Evolutionary conservation across 2,888 invertebrate species (phyloP), one percentile per base, ranked within the genome.

Genomic region (Pseudococcus viburni): DNA sequence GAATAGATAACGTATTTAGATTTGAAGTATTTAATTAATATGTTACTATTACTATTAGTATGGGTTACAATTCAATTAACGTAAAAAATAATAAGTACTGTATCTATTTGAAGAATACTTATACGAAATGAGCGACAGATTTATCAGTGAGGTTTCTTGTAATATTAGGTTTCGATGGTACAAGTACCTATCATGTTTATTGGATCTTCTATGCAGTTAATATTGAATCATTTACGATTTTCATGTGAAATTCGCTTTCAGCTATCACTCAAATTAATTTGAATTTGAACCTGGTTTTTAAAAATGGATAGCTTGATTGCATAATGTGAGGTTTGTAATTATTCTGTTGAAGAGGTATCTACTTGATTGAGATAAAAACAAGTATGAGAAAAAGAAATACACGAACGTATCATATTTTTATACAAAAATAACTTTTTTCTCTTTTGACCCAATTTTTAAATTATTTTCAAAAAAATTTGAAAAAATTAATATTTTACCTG

Each of bases 111-210:
- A 77, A 77, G 39, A 77, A 77, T n/a, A n/a, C n/a, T 33, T 33
- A 3, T 39, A 42, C n/a, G 11, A 77, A 77, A 77, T 17, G 33
- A 33, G 77, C 0, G 77, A 77, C 77, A 42, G 77, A 77, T 77
- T 39, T 39, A 17, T 77, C 19, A 77, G 39, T 6, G 17, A 12
- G n/a, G n/a, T n/a, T n/a, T n/a, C 39, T 77, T 77, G 39, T 39
- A 84, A 84, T 39, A 33, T 84, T 48, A 46, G 11, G 55, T 51
- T 84, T 84, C 55, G 11, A 48, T 17, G n/a, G 51, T 55, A 48
- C 22, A 12, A 5, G 22, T 84, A 84, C 8, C 17, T 84, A 84
- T 55, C 48, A 19, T 9, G 46, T 83, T 64, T 11, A 73, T 26
- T 77, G 8, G n/a, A 77, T 39, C 39, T 77, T 77, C 4, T 64